A percentile compares a stretch with the other conserved stretches of the same genome.
Evolutionary conservation across 2,888 invertebrate species (phyloP).

Genomic region (Drosophila peninsularis): DNA sequence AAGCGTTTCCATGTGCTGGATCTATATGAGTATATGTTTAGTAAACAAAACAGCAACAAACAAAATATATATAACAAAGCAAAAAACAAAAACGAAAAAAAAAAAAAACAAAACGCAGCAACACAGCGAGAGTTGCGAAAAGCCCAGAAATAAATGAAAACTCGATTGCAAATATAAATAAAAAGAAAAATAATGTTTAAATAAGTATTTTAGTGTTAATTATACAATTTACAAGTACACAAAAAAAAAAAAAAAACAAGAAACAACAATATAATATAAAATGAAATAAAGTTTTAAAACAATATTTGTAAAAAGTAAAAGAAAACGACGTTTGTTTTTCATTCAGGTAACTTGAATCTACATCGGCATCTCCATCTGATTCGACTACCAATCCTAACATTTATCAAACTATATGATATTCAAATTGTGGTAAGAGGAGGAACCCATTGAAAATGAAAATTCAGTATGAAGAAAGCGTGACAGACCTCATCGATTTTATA

Average conservation of each 20-base stretch:
- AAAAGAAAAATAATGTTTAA: slow-evolving; percentile 77
- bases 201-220: slow-evolving; percentile 84
- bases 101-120: slow-evolving; percentile 45
- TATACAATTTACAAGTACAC: slow-evolving; percentile 83
- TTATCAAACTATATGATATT: background rate
- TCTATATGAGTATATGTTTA: slow-evolving; percentile 61
- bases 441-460: background rate
- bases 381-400: background rate
- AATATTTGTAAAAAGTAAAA: slow-evolving; percentile 84
- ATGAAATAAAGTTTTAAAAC: slow-evolving; percentile 84
- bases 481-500: background rate
- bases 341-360: background rate
- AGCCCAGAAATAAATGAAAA: slow-evolving; percentile 49
- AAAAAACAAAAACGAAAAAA: slow-evolving; percentile 26
- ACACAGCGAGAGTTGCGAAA: slow-evolving; percentile 40
- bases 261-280: slow-evolving; percentile 78
- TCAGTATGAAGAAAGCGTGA: background rate
- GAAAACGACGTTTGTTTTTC: background rate
- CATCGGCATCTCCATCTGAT: background rate
- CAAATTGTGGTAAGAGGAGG: background rate
- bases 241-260: slow-evolving; percentile 40
- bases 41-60: slow-evolving; percentile 50
- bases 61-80: slow-evolving; percentile 35
- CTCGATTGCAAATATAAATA: slow-evolving; percentile 74
- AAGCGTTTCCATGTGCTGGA: slow-evolving; percentile 77